These are phyloP conservation scores for Loris lydekkerianus DNA, from an alignment of 2,797 vertebrate species.

Conservation along the genomic window DNA sequence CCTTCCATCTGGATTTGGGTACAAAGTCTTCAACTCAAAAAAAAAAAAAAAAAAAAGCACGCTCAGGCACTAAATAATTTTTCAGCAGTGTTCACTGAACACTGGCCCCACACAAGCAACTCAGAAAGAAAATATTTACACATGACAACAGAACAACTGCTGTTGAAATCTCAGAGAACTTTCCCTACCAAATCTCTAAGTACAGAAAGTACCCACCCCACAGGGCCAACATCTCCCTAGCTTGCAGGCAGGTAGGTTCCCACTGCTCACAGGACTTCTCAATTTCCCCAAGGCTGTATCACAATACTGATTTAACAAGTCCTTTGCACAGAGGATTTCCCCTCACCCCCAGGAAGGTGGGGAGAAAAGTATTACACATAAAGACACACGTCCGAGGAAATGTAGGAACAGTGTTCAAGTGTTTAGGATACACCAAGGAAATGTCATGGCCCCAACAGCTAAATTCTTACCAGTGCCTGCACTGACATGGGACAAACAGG, in stretches of 20 bases:
- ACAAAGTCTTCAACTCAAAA: not conserved
- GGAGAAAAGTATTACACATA: not conserved
- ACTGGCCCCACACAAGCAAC: not conserved
- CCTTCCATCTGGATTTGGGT: not conserved
- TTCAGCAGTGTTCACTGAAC: constrained; percentile 26
- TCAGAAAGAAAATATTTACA: constrained; percentile 47
- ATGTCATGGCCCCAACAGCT: not conserved
- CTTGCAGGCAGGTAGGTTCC: not conserved
- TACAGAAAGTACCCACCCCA: not conserved
- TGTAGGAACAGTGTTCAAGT: not conserved
- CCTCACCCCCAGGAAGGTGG: not conserved
- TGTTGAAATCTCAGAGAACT: constrained; percentile 41
- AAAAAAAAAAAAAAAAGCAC: not conserved
- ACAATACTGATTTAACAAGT: not conserved
- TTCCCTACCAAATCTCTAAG: not conserved
- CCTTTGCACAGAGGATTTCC: not conserved
- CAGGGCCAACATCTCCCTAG: not conserved
- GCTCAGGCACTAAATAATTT: not conserved
- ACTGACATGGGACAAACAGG: not conserved
- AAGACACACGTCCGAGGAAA: not conserved
- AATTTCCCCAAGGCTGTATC: not conserved
- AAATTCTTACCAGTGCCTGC: not conserved
- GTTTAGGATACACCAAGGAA: not conserved
- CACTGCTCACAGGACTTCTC: not conserved
- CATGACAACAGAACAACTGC: not conserved